Base-by-base conservation (phyloP, 2,113 vertebrate genomes). In the Colaptes auratus region DNA sequence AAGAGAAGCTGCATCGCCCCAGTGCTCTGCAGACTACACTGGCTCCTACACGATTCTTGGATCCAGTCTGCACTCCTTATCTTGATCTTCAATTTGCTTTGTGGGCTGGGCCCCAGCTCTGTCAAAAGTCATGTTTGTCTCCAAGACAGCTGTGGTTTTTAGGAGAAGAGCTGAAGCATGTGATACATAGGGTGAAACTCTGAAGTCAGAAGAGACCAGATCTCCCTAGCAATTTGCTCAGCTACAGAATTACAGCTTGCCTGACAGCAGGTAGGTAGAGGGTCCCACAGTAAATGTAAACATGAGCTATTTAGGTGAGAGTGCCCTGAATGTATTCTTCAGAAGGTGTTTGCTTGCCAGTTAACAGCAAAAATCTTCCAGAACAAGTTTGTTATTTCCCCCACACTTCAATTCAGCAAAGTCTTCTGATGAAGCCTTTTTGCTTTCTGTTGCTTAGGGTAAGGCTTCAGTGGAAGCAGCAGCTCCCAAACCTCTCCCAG, bases 81-180 rank as follows among this genome's bases (percentile, higher is more conserved):
- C 96, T 97, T 91, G 88, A 97, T 97, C 79, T 90, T 95, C 93
- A 81, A 81, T 82, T 89, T 93, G 82, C 89, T 92, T 83, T 78
- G 88, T 96, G 95, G 92, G 89, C 91, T 95, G 92, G 87, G 92
- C 89, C 96, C 86, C 86, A 59, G 81, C 91, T 95, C 80, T 83
- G 87, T 89, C 92, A 93, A 78, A 96, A 96, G 91, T 90, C 87
- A 52, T 81, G 71, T 91, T 96, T 93, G 78, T 94, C 66, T 96
- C 84, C 92, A 94, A 84, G 82, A 72, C 89, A 93, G 91, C 92
- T 95, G 92, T 91, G 73, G 36, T 84, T 94, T 95, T 87, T 55
- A 94, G 72, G 55, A 63, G 87, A 73, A 88, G 69, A 70, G 87
- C 69, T 95, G 92, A 64, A 83, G 82, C 72, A 78, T 77, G 19